Conservation (phyloP, 1,140 invertebrate species). For the Catajapyx aquilonaris region DNA sequence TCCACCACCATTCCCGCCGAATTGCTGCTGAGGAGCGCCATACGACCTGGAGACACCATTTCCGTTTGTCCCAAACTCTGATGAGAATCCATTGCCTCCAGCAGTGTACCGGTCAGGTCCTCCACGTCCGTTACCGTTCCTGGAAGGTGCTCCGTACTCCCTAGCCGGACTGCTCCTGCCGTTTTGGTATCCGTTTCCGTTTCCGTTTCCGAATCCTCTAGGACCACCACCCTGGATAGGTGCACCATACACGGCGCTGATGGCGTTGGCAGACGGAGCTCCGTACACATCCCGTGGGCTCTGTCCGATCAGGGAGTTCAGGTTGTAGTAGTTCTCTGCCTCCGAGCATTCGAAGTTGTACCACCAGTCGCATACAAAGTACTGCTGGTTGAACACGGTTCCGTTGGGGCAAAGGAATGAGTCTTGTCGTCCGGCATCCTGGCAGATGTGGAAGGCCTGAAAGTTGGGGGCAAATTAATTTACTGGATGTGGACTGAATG, state of each 20-base stretch:
- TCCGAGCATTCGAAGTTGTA: constrained; percentile 27
- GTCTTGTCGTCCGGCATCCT: constrained; percentile 25
- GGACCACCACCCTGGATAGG: background rate
- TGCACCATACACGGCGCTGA: background rate
- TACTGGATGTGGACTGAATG: too few species aligned
- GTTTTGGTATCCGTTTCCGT: background rate
- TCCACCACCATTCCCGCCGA: too few species aligned
- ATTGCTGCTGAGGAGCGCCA: too few species aligned
- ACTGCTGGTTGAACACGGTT: constrained; percentile 32
- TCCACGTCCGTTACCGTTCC: background rate
- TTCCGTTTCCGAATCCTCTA: background rate
- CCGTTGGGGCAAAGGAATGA: constrained; percentile 32
- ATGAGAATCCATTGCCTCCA: too few species aligned
- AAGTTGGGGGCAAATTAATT: too few species aligned
- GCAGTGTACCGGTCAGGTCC: too few species aligned
- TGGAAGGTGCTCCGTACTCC: background rate
- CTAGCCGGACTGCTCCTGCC: background rate
- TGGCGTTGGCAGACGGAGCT: background rate
- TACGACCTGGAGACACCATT: too few species aligned
- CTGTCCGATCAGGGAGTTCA: constrained; percentile 20
- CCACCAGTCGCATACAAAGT: constrained; percentile 36
- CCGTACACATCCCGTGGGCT: constrained; percentile 9
- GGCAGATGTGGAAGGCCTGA: constrained; percentile 34
- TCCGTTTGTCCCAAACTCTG: too few species aligned
- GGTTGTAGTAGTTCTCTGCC: constrained; percentile 21